These are phyloP conservation scores for Deilephila elpenor DNA, from an alignment of 2,888 invertebrate genomes.

Conservation along the genomic window DNA sequence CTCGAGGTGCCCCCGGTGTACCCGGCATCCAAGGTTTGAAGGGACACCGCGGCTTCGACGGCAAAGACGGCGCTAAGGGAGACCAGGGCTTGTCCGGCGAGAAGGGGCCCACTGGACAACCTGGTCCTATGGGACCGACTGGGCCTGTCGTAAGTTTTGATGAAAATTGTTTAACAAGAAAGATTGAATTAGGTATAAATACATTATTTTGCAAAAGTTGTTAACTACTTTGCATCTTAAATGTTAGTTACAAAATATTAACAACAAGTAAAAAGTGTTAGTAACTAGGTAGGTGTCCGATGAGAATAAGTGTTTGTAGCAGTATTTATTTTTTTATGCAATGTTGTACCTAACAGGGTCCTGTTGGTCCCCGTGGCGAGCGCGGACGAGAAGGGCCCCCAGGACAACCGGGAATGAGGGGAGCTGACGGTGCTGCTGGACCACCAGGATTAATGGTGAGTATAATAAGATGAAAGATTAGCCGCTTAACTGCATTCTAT, in stretches of 20 bases:
- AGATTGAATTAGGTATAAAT: too few species aligned
- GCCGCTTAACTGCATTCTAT: too few species aligned
- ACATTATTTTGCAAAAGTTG: too few species aligned
- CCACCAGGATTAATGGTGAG: conserved; percentile 90
- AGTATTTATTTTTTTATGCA: too few species aligned
- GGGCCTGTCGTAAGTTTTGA: conserved; percentile 86
- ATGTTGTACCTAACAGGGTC: conserved; percentile 85
- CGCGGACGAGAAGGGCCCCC: conserved; percentile 93
- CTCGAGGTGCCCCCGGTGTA: conserved; percentile 89
- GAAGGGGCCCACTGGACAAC: conserved; percentile 88
- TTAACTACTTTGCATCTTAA: too few species aligned
- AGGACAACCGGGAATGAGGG: conserved; percentile 90
- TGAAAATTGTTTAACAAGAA: neutral
- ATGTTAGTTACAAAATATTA: too few species aligned
- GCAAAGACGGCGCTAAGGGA: conserved; percentile 92
- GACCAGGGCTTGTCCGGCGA: conserved; percentile 91
- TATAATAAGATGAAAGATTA: conserved; percentile 31
- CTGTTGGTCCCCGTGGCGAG: conserved; percentile 92
- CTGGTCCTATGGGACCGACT: conserved; percentile 88
- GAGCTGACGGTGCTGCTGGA: conserved; percentile 91
- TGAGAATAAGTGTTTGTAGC: too few species aligned
- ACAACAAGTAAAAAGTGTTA: too few species aligned
- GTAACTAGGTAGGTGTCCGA: too few species aligned
- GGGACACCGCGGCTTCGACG: conserved; percentile 92
- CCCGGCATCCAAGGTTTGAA: conserved; percentile 93